These are phyloP conservation scores for Drosophila flavopinicola DNA, from an alignment of 2,888 invertebrate genomes.

Conservation along the genomic window DNA sequence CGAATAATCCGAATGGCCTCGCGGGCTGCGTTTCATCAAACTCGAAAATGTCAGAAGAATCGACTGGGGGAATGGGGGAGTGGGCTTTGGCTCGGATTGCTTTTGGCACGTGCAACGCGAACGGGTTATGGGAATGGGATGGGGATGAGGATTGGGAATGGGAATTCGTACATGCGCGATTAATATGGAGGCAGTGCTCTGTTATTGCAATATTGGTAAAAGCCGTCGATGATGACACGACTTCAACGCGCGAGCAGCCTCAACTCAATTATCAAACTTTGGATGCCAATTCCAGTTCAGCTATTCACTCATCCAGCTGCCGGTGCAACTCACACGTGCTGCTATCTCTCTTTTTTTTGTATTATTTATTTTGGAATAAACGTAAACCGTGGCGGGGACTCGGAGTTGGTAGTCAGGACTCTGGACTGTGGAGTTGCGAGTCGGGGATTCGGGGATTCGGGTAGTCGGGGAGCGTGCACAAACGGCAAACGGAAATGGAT, in stretches of 20 bases:
- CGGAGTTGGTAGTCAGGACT: slow-evolving; percentile 1
- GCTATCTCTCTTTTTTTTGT: no score
- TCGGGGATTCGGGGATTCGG: slow-evolving; percentile 7
- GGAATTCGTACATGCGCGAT: slow-evolving; percentile 31
- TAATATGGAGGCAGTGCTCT: slow-evolving; percentile 36
- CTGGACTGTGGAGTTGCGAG: slow-evolving; percentile 2
- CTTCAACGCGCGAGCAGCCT: slow-evolving; percentile 57
- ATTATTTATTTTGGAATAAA: slow-evolving; percentile 40
- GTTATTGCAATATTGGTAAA: slow-evolving; percentile 56
- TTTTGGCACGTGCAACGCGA: no score
- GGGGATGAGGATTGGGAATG: no score
- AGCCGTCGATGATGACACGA: slow-evolving; percentile 54
- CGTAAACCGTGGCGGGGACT: slow-evolving; percentile 27
- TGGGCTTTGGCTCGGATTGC: no score
- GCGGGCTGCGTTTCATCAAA: slow-evolving; percentile 43
- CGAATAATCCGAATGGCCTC: slow-evolving; percentile 28
- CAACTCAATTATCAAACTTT: slow-evolving; percentile 78
- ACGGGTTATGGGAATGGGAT: slow-evolving; percentile 4
- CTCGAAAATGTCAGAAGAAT: slow-evolving; percentile 44
- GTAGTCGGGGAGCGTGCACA: slow-evolving; percentile 43
- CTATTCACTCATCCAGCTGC: slow-evolving; percentile 28
- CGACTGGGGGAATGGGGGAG: no score
- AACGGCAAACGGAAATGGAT: slow-evolving; percentile 76
- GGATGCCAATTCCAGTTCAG: slow-evolving; percentile 54
- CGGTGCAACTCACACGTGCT: slow-evolving; percentile 35